A percentile compares a stretch with the other conserved stretches of the same genome.
Evolutionary conservation across 2,888 invertebrate genomes (phyloP).

Genomic region (Labia minor): DNA sequence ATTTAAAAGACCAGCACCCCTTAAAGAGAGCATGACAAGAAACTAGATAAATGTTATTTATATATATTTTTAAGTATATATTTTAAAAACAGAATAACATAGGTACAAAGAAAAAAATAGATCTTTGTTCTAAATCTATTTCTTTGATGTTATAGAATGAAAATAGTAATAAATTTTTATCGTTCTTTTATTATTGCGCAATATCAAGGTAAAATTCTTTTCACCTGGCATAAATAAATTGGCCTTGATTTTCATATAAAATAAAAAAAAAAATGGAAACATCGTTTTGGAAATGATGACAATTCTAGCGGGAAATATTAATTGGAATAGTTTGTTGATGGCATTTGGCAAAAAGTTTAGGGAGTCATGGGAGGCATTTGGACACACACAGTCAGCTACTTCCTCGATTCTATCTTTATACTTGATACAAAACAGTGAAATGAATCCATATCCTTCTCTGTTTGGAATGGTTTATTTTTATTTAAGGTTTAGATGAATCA

Average conservation of each 20-base stretch:
- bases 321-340: background rate
- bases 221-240: background rate
- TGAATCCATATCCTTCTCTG: background rate
- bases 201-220: too few relatives aligned
- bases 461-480: background rate
- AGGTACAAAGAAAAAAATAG: too few relatives aligned
- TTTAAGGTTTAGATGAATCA: background rate
- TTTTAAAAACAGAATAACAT: too few relatives aligned
- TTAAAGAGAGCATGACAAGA: too few relatives aligned
- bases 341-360: background rate
- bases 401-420: slow-evolving; percentile 13
- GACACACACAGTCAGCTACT: background rate
- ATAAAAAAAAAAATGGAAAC: too few relatives aligned
- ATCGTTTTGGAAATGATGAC: background rate
- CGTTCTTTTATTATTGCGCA: too few relatives aligned
- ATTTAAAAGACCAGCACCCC: too few relatives aligned
- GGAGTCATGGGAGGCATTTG: background rate
- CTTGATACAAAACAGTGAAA: background rate
- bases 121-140: too few relatives aligned
- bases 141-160: too few relatives aligned
- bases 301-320: background rate
- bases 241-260: background rate
- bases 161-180: too few relatives aligned
- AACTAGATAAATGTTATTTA: too few relatives aligned
- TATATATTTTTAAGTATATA: too few relatives aligned